Evolutionary conservation across 2,797 vertebrate genomes (phyloP).

Genomic region (Cossypha caffra): DNA sequence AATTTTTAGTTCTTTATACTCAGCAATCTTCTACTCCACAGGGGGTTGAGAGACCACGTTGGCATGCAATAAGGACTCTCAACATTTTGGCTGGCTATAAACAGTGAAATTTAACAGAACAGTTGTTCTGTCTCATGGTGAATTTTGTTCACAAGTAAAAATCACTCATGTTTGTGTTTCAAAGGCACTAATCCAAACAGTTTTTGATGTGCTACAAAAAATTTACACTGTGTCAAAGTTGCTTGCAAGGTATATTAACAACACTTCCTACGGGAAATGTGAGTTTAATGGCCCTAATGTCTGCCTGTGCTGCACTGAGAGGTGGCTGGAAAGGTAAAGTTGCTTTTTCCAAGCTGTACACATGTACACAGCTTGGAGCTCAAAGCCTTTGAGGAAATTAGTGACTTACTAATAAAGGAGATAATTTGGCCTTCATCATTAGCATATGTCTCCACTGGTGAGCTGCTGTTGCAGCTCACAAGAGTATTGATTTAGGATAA

Average conservation of each 20-base stretch:
- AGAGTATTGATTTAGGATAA: not conserved
- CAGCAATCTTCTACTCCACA: not conserved
- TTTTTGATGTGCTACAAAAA: not conserved
- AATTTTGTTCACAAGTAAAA: not conserved
- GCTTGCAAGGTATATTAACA: not conserved
- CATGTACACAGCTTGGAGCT: not conserved
- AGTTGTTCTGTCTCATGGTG: not conserved
- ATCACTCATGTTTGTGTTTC: not conserved
- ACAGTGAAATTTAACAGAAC: not conserved
- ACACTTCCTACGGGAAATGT: not conserved
- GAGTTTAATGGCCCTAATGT: not conserved
- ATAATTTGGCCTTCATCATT: not conserved
- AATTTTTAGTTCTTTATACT: not conserved
- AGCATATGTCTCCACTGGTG: not conserved
- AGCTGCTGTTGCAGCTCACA: not conserved
- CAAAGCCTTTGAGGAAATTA: not conserved
- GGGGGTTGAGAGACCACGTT: not conserved
- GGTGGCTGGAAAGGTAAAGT: not conserved
- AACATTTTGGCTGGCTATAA: not conserved
- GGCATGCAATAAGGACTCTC: not conserved
- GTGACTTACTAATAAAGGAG: not conserved
- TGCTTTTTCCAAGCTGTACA: not conserved
- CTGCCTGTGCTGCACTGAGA: not conserved
- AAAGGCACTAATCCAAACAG: not conserved
- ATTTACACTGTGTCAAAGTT: not conserved